Evolutionary conservation across 2,113 vertebrate species (phyloP), one percentile per base, ranked within the genome.

Genomic region (Oenanthe oenanthe): DNA sequence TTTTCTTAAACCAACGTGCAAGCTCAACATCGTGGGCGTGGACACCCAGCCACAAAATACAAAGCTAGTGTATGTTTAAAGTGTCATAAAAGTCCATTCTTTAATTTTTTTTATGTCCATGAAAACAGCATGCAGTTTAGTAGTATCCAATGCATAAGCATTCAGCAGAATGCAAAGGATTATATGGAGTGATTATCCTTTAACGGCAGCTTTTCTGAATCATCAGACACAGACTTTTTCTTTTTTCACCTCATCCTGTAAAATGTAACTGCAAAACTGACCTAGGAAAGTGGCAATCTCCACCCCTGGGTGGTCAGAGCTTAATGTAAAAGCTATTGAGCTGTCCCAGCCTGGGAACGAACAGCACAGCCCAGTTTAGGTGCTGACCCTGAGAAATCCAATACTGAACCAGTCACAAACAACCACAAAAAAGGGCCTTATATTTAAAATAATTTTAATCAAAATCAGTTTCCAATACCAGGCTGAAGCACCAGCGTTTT

Each of bases 191-290:
- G 70, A 94, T 96, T 76, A 96, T 88, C 95, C 75, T 70, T 74
- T 88, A 95, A 96, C 54, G 12, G 73, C 86, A 95, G 94, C 80
- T 95, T 94, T 88, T 93, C 92, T 56, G 88, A 93, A 93, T 78
- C 86, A 92, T 16, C 48, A 78, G 56, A 88, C 15, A 65, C 21
- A 61, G 50, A 42, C 7, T 45, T 45, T 21, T 38, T 21, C n/a
- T 21, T 45, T 20, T 79, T 79, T 29, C 6, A 17, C 24, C 42
- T 24, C 2, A 3, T 21, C 24, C 21, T 24, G 3, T 17, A 80
- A 73, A 77, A 53, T 2, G 2, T 5, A 79, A 71, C 3, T 77
- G 34, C 56, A 56, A 79, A 76, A 68, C 38, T 65, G 53, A 68
- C 48, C 17, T 16, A 57, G 60, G 66, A 83, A 56, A 66, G 38